Evolutionary conservation across 2,113 vertebrate genomes (phyloP), one percentile per base, ranked within the genome.

Genomic region (Oreotragus oreotragus): DNA sequence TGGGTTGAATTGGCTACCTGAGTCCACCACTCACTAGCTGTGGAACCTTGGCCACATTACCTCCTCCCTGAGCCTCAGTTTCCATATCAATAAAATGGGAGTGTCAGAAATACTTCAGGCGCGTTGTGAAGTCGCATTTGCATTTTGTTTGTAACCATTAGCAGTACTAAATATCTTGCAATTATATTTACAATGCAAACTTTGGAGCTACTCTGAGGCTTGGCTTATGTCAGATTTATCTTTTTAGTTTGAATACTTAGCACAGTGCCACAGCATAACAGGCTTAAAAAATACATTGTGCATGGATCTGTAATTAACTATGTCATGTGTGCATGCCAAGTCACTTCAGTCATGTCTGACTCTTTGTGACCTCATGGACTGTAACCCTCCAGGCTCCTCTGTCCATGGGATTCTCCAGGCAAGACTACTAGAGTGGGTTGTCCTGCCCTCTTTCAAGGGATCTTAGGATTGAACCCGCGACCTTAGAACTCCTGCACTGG

Each of bases 391-490:
- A 66, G 62, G 2, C 62, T 66, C 33, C 33, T 66, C 16, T 66
- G 62, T 66, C 62, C 62, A n/a, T n/a, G 62, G 16, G 33, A 66
- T 66, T 66, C 33, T 66, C 33, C 62, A 66, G 33, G 62, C 33
- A n/a, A 66, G 16, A 66, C 19, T 66, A 66, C 62, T n/a, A 66
- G 62, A 66, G 33, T 17, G 62, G 16, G 33, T n/a, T 66, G 33
- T 17, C 0, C 0, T 66, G 33, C 33, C 33, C 62, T 66, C 62
- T n/a, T 66, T 66, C 62, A 66, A n/a, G 33, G 33, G 62, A 66
- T n/a, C 62, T 66, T n/a, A 8, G 0, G 1, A 64, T 64, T 0
- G 0, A 64, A 64, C 0, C 7, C 7, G 1, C 0, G 16, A n/a
- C 62, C 62, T 64, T 64, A n/a, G 3, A 0, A n/a, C 33, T 66